These are phyloP conservation scores for Fratercula arctica DNA, from an alignment of 2,797 vertebrate genomes.

Conservation along the genomic window DNA sequence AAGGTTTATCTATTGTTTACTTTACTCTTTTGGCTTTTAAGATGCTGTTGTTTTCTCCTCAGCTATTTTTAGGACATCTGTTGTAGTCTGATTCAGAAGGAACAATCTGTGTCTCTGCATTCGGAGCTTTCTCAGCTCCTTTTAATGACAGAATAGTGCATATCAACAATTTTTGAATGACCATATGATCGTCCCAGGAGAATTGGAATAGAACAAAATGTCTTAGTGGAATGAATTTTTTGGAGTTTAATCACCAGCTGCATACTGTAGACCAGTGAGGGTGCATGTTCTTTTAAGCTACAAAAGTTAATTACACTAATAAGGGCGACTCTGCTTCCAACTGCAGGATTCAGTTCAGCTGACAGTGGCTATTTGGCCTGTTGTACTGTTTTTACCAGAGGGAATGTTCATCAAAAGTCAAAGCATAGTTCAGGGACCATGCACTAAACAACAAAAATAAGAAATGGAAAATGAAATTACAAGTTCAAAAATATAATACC, in stretches of 20 bases:
- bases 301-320: background rate
- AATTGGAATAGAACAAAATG: conserved; percentile 73
- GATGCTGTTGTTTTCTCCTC: conserved; percentile 64
- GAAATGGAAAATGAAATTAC: background rate
- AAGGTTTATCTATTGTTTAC: conserved; percentile 66
- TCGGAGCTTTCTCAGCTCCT: conserved; percentile 68
- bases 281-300: background rate
- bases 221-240: conserved; percentile 60
- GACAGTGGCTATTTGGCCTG: background rate
- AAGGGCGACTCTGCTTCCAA: background rate
- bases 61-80: conserved; percentile 68
- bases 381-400: background rate
- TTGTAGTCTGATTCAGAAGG: conserved; percentile 66
- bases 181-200: conserved; percentile 73
- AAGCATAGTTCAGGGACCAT: background rate
- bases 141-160: conserved; percentile 66
- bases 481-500: background rate
- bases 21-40: conserved; percentile 60
- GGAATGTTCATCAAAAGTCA: conserved; percentile 13
- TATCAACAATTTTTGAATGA: conserved; percentile 71
- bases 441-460: background rate
- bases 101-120: conserved; percentile 57
- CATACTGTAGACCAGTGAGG: background rate
- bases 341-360: background rate
- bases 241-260: conserved; percentile 40